phyloP scores from a whole-genome alignment of 1,140 invertebrate species.

The Hyles euphorbiae region DNA sequence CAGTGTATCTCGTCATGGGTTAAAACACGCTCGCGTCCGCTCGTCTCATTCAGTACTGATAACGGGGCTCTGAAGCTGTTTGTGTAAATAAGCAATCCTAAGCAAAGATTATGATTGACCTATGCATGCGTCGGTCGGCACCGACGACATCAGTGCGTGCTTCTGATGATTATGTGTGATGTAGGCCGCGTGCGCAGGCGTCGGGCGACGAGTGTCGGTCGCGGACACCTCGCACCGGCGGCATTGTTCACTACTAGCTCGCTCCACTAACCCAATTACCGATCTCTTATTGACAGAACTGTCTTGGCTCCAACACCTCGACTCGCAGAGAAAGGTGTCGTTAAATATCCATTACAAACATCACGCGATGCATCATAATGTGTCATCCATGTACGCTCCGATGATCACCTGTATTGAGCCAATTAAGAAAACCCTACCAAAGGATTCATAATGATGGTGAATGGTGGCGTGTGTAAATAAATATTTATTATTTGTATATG shows the following conservation, averaged over 20 bases:
- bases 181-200: conserved; percentile 29
- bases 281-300: conserved; percentile 62
- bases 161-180: conserved; percentile 2
- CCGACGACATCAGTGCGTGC: neutral
- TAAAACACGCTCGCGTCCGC: neutral
- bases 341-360: conserved; percentile 13
- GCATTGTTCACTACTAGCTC: conserved; percentile 41
- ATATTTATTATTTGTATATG: no score
- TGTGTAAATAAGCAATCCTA: neutral
- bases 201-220: conserved; percentile 5
- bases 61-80: neutral
- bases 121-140: neutral
- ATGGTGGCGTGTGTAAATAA: no score
- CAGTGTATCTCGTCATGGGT: no score
- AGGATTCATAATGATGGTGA: no score
- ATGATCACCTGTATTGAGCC: no score
- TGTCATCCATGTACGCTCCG: no score
- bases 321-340: conserved; percentile 35
- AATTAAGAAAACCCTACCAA: no score
- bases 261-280: conserved; percentile 67
- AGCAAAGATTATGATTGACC: conserved; percentile 1
- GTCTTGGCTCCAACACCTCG: conserved; percentile 57
- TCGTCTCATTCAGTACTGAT: conserved; percentile 1
- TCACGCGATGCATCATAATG: neutral
- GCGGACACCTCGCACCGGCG: conserved; percentile 4